These are phyloP conservation scores for Chaetodon trifascialis DNA, from an alignment of 2,113 vertebrate species.

Conservation along the genomic window DNA sequence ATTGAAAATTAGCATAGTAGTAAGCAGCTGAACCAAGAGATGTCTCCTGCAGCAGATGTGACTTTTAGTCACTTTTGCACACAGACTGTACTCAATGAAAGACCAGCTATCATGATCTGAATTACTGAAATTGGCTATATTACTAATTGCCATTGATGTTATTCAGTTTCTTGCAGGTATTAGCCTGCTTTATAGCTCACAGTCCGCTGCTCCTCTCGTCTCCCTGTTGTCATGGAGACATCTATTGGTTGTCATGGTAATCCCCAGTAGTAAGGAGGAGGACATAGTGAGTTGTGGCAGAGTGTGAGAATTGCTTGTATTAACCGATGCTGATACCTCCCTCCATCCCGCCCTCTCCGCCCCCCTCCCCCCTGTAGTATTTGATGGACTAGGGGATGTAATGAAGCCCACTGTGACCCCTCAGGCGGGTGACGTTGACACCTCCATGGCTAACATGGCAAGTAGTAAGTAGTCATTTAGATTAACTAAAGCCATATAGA, in stretches of 20 bases:
- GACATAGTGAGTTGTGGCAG: constrained; percentile 44
- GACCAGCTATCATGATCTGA: not conserved
- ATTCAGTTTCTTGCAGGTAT: constrained; percentile 5
- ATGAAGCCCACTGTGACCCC: constrained; percentile 96
- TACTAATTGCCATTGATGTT: not conserved
- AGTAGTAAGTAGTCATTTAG: constrained; percentile 91
- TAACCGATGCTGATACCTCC: constrained; percentile 64
- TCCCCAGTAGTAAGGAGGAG: constrained; percentile 50
- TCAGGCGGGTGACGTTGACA: constrained; percentile 93
- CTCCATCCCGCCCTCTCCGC: constrained; percentile 56
- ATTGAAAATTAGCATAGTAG: not conserved
- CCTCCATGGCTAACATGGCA: constrained; percentile 96
- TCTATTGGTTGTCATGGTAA: constrained; percentile 72
- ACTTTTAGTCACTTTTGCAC: not conserved
- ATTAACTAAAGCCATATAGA: constrained; percentile 3
- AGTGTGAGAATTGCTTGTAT: constrained; percentile 54
- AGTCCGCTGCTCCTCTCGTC: constrained; percentile 34
- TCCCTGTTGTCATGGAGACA: constrained; percentile 76
- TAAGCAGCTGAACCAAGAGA: constrained; percentile 13
- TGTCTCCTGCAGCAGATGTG: constrained; percentile 26
- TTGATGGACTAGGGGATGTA: constrained; percentile 97
- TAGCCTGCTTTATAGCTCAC: constrained; percentile 2
- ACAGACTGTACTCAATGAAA: not conserved
- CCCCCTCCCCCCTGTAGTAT: constrained; percentile 83
- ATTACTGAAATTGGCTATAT: not conserved